These are phyloP conservation scores for Octodon degus DNA, from an alignment of 2,113 vertebrate genomes.

Conservation along the genomic window DNA sequence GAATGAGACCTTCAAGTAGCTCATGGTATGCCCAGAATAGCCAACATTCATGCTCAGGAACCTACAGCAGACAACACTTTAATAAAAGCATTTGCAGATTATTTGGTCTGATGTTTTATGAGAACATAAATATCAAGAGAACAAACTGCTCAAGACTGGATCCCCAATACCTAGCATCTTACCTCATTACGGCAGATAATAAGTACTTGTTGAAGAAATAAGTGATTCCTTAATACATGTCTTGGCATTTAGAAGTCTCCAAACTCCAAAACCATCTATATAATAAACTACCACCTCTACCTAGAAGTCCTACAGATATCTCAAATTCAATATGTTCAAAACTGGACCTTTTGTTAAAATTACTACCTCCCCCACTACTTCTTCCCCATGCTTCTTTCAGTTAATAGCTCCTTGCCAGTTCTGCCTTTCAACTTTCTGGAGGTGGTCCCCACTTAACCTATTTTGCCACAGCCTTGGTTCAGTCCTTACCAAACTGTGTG, in stretches of 20 bases:
- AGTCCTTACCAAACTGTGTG: not conserved
- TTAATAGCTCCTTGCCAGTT: not conserved
- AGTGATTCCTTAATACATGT: not conserved
- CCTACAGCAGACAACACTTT: not conserved
- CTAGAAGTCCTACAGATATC: not conserved
- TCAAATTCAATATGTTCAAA: not conserved
- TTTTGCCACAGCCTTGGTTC: not conserved
- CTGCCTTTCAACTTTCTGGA: not conserved
- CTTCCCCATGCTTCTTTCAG: not conserved
- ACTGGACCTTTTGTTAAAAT: not conserved
- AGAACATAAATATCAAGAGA: not conserved
- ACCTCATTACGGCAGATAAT: not conserved
- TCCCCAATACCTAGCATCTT: not conserved
- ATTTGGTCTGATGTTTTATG: conserved; percentile 7
- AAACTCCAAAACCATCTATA: not conserved
- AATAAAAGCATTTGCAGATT: not conserved
- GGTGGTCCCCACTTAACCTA: not conserved
- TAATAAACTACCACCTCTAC: not conserved
- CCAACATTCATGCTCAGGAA: not conserved
- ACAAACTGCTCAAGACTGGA: not conserved
- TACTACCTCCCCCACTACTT: not conserved
- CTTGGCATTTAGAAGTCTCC: not conserved
- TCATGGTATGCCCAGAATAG: not conserved
- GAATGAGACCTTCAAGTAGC: not conserved
- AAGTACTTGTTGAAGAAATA: not conserved